Conservation (phyloP, 2,888 invertebrate genomes). For the Oxytorus armatus region DNA sequence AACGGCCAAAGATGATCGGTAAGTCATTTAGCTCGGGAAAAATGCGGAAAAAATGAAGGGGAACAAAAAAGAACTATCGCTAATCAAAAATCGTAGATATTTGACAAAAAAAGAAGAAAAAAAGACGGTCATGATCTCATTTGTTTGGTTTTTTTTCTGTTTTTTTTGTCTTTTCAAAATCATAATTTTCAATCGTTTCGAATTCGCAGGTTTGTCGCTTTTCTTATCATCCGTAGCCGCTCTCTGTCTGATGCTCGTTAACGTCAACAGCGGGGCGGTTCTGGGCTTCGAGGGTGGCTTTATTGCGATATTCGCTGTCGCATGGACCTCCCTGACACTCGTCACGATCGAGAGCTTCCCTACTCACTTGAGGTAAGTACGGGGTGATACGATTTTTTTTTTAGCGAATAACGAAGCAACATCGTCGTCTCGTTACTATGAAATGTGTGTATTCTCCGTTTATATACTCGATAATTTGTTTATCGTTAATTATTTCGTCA, state of each 20-base stretch:
- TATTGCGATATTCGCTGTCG: constrained; percentile 84
- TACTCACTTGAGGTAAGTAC: constrained; percentile 83
- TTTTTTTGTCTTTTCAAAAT: background rate
- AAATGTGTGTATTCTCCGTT: too few species aligned
- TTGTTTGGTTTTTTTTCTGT: too few species aligned
- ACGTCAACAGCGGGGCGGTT: constrained; percentile 82
- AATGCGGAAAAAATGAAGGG: background rate
- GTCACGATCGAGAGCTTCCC: constrained; percentile 85
- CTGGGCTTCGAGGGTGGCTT: constrained; percentile 85
- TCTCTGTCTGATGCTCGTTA: constrained; percentile 83
- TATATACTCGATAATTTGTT: too few species aligned
- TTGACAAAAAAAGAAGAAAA: too few species aligned
- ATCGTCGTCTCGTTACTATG: too few species aligned
- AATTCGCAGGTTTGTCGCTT: constrained; percentile 82
- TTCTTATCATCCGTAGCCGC: constrained; percentile 83
- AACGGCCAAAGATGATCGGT: constrained; percentile 84
- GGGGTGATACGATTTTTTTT: background rate
- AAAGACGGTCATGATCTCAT: too few species aligned
- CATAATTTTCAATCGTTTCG: background rate
- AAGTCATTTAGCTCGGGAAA: constrained; percentile 21
- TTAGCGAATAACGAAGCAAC: background rate
- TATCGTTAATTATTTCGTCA: too few species aligned
- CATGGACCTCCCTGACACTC: constrained; percentile 84
- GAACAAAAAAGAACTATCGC: background rate
- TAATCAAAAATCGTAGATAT: too few species aligned